phyloP scores from a whole-genome alignment of 2,797 vertebrate genomes.

The Enteromius argenteus region DNA sequence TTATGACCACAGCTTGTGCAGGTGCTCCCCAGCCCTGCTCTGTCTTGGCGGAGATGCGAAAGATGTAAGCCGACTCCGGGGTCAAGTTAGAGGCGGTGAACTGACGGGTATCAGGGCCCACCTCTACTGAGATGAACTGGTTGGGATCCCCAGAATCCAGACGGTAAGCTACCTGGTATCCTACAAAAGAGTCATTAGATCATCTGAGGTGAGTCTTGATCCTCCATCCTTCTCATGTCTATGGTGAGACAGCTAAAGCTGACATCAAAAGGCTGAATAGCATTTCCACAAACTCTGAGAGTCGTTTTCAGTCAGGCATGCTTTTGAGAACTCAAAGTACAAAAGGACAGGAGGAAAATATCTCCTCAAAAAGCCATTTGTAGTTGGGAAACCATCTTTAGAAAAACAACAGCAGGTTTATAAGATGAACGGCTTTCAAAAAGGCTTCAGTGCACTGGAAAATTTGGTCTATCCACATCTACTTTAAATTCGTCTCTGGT shows the following conservation, averaged over 20 bases:
- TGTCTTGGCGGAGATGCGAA: slow-evolving; percentile 89
- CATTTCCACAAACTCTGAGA: slow-evolving; percentile 38
- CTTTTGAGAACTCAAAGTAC: slow-evolving; percentile 35
- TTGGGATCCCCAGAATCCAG: slow-evolving; percentile 87
- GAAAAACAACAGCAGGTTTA: slow-evolving; percentile 46
- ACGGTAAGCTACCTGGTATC: slow-evolving; percentile 94
- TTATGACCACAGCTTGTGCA: slow-evolving; percentile 91
- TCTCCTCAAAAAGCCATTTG: slow-evolving; percentile 30
- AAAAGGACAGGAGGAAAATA: slow-evolving; percentile 24
- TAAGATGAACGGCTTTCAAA: slow-evolving; percentile 55
- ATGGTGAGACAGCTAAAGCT: slow-evolving; percentile 20
- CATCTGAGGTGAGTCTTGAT: slow-evolving; percentile 19
- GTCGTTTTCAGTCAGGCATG: slow-evolving; percentile 37
- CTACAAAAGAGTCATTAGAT: slow-evolving; percentile 68
- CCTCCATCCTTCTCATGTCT: slow-evolving; percentile 1
- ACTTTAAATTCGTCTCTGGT: slow-evolving; percentile 43
- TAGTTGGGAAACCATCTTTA: slow-evolving; percentile 36
- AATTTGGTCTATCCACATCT: slow-evolving; percentile 43
- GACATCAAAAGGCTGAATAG: slow-evolving; percentile 36
- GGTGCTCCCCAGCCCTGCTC: slow-evolving; percentile 92
- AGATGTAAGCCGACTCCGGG: slow-evolving; percentile 88
- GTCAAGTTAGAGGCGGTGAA: slow-evolving; percentile 89
- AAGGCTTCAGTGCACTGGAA: slow-evolving; percentile 53
- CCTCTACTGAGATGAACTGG: slow-evolving; percentile 92
- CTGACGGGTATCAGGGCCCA: slow-evolving; percentile 89